These are phyloP conservation scores for Otus sunia DNA, from an alignment of 2,113 vertebrate genomes.

Conservation along the genomic window DNA sequence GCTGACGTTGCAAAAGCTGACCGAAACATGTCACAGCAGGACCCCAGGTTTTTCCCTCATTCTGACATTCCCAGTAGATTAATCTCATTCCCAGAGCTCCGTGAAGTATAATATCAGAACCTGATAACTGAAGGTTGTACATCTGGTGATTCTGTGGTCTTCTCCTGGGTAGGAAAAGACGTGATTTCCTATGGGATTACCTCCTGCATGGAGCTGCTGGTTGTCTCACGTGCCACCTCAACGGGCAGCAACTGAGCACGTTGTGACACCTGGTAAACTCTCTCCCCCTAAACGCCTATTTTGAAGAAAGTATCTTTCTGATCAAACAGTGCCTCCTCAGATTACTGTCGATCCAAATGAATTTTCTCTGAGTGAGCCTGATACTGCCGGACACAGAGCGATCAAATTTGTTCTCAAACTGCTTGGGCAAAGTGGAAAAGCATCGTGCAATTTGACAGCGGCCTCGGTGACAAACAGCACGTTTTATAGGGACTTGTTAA, in stretches of 20 bases:
- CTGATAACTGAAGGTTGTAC: background rate
- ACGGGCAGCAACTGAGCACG: fast-evolving
- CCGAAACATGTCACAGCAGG: fast-evolving
- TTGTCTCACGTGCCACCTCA: background rate
- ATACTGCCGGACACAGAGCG: background rate
- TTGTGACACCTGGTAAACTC: background rate
- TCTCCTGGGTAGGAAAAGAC: background rate
- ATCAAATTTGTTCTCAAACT: background rate
- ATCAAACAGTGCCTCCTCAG: background rate
- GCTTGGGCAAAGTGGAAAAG: background rate
- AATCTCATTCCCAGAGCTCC: background rate
- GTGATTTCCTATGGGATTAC: background rate
- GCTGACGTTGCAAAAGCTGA: background rate
- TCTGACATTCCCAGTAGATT: background rate
- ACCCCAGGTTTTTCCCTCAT: background rate
- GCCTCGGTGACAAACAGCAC: background rate
- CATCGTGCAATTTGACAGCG: background rate
- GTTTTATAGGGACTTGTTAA: background rate
- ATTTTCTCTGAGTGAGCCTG: background rate
- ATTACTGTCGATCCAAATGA: background rate
- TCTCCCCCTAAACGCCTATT: fast-evolving
- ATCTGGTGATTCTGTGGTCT: background rate
- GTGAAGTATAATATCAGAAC: background rate
- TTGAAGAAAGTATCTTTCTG: background rate
- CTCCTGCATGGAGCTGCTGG: background rate